Conservation (phyloP, 2,888 invertebrate genomes). For the Drosophila conformis region DNA sequence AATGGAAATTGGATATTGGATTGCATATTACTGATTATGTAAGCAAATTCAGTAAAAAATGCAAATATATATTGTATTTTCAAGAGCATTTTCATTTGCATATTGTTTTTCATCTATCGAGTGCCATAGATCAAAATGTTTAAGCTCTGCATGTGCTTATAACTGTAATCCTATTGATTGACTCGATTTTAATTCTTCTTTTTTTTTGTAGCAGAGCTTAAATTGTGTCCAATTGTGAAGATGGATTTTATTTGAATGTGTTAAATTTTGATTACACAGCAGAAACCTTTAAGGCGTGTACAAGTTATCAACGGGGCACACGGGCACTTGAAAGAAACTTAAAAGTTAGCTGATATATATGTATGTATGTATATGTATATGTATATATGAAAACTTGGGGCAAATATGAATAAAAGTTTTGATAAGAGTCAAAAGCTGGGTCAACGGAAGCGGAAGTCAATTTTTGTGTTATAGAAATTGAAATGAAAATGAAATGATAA, state of each 20-base stretch:
- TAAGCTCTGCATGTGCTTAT: neutral
- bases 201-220: too few relatives aligned
- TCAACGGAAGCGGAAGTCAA: conserved; percentile 72
- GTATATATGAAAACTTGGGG: conserved; percentile 10
- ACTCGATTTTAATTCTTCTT: neutral
- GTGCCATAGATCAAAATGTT: neutral
- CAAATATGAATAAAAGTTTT: conserved; percentile 42
- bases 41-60: neutral
- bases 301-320: neutral
- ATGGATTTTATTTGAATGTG: neutral
- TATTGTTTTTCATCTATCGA: neutral
- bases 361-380: neutral
- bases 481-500: conserved; percentile 69
- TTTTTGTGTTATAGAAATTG: conserved; percentile 66
- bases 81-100: neutral
- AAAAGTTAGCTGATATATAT: neutral
- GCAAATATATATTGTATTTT: neutral
- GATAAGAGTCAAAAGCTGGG: conserved; percentile 53
- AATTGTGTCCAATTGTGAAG: neutral
- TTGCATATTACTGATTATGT: neutral
- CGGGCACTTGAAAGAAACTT: neutral
- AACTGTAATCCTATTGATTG: neutral
- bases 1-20: conserved; percentile 1
- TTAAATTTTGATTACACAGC: neutral
- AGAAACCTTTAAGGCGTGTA: neutral